Conservation (phyloP, 2,113 vertebrate species). For the Actenoides hombroni region DNA sequence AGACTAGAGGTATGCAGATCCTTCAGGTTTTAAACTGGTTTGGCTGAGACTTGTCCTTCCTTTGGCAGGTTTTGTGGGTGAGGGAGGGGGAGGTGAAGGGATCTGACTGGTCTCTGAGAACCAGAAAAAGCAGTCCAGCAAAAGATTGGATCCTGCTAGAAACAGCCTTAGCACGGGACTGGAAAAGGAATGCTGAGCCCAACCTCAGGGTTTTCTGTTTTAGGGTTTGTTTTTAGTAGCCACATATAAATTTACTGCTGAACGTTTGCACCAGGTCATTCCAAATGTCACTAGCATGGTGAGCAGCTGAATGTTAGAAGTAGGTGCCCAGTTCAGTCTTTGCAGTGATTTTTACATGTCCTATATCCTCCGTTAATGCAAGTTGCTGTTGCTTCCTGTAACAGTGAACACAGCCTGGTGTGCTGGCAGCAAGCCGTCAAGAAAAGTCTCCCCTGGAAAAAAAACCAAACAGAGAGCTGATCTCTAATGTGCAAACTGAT, state of each 20-base stretch:
- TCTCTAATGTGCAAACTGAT: background rate
- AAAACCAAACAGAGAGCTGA: background rate
- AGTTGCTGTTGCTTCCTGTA: rapidly evolving
- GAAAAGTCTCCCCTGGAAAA: background rate
- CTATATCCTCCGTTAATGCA: rapidly evolving
- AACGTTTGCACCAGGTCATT: background rate
- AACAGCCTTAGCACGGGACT: background rate
- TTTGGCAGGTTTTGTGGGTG: background rate
- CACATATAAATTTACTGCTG: background rate
- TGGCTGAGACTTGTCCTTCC: background rate
- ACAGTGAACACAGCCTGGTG: rapidly evolving
- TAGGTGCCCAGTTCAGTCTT: background rate
- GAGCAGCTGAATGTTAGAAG: background rate
- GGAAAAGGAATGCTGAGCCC: background rate
- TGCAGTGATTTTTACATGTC: background rate
- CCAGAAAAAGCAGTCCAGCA: conserved; percentile 44
- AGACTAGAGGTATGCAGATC: background rate
- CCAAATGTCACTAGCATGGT: background rate
- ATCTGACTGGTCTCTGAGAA: conserved; percentile 13
- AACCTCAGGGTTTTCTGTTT: background rate
- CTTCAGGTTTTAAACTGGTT: background rate
- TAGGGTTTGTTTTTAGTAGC: background rate
- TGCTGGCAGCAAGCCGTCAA: background rate
- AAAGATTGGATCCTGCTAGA: background rate
- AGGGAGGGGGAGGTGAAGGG: background rate